A percentile compares a stretch with the other conserved stretches of the same genome.
phyloP scores from a whole-genome alignment of 2,888 invertebrate species.

The Drosophila leonis region DNA sequence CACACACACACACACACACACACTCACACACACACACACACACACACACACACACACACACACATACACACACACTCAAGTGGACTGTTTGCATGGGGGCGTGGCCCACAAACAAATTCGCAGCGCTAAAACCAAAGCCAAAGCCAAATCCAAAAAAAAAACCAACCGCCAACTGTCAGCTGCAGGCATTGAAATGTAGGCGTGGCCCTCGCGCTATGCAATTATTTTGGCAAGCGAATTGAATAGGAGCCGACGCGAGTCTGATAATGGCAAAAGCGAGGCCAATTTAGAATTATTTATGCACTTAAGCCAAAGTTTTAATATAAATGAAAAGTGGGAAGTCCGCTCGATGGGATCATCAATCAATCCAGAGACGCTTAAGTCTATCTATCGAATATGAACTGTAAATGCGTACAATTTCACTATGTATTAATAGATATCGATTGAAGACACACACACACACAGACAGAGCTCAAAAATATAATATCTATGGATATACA shows the following conservation, averaged over 20 bases:
- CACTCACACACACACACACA: constrained; percentile 8
- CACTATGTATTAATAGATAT: constrained; percentile 9
- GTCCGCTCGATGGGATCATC: neutral
- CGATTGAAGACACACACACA: constrained; percentile 6
- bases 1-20: constrained; percentile 9
- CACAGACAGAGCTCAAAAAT: neutral
- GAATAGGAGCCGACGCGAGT: neutral
- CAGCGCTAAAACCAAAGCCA: neutral
- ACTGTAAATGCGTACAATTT: neutral
- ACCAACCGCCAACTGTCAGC: constrained; percentile 28
- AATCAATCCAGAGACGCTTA: neutral
- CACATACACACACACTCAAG: constrained; percentile 17
- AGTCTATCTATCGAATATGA: neutral
- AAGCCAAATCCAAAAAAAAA: constrained; percentile 5
- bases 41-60: constrained; percentile 9
- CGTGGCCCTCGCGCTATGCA: constrained; percentile 17
- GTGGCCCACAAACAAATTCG: constrained; percentile 9
- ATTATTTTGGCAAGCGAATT: constrained; percentile 6
- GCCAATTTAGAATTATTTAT: constrained; percentile 16
- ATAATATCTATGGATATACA: constrained; percentile 2
- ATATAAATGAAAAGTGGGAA: constrained; percentile 2
- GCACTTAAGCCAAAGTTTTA: constrained; percentile 1
- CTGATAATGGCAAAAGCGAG: constrained; percentile 1
- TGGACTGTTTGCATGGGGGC: constrained; percentile 55
- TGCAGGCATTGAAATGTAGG: constrained; percentile 24